Evolutionary conservation across 2,888 invertebrate genomes (phyloP), one percentile per base, ranked within the genome.

Genomic region (Heliconius ethilla): DNA sequence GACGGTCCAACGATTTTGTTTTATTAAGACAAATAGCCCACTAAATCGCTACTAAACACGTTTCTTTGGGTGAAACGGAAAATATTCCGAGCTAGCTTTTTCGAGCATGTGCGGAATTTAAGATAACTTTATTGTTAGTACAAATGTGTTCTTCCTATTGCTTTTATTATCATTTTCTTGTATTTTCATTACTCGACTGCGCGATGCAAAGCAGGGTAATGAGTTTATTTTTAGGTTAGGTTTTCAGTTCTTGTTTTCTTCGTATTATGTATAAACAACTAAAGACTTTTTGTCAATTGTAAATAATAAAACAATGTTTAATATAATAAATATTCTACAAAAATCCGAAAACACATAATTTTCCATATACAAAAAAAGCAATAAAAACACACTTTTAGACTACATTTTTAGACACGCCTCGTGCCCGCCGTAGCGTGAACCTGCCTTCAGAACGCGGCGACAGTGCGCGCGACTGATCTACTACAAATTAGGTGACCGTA

Each of bases 401-500:
- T 29, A 29, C 29, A 45, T 69, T 75, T 75, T 75, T 75, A 59
- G 45, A 67, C 66, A 69, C 69, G 65, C 78, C 75, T 74, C 72
- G 70, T 62, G 81, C 75, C 76, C 78, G 22, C 74, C 72, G 78
- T 82, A 78, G 67, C 78, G 74, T 78, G 74, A 81, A 75, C 75
- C 75, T 33, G 69, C 67, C 75, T 72, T 74, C 75, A 75, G 73
- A 75, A n/a, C 77, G 74, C 37, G 73, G 78, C 67, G 79, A 79
- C 79, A 79, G 75, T 72, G 70, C 78, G 79, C 80, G 80, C 79
- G 78, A 79, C 79, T 77, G 82, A 76, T 78, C 75, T 75, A 75
- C 81, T 80, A 69, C 83, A 77, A 70, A 79, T 75, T 82, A 83
- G 81, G 84, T 84, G 84, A 86, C 89, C 90, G 87, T 87, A 85